A percentile compares a stretch with the other conserved stretches of the same genome.
phyloP scores from a whole-genome alignment of 2,113 vertebrate genomes.

The Zosterops hypoxanthus region DNA sequence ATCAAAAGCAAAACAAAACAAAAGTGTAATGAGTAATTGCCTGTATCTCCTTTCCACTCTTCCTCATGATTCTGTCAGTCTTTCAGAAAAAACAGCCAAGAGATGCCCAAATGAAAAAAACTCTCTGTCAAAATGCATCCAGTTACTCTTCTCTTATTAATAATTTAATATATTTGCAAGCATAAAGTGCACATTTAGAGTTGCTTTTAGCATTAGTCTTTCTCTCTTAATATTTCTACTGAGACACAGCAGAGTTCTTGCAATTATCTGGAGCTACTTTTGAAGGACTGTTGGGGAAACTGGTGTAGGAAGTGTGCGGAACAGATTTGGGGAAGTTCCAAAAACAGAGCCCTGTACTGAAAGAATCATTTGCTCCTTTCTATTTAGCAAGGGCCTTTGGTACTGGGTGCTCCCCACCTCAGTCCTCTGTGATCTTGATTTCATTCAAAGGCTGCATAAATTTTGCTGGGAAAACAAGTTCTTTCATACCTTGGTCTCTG shows the following conservation, averaged over 20 bases:
- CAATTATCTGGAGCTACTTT: not conserved
- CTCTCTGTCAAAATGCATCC: not conserved
- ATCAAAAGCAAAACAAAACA: not conserved
- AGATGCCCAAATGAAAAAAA: not conserved
- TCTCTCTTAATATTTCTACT: not conserved
- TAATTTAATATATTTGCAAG: not conserved
- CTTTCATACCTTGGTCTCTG: not conserved
- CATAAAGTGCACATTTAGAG: not conserved
- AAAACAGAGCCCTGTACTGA: not conserved
- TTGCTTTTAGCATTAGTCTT: not conserved
- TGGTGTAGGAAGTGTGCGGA: not conserved
- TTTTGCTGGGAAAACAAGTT: not conserved
- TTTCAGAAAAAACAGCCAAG: not conserved
- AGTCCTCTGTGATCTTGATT: not conserved
- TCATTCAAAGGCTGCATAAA: not conserved
- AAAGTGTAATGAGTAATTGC: not conserved
- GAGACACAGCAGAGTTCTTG: not conserved
- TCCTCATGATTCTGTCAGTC: not conserved
- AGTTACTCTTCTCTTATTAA: not conserved
- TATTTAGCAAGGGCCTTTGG: not conserved
- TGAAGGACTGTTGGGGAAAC: not conserved
- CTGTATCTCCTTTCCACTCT: not conserved
- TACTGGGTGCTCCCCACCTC: not conserved
- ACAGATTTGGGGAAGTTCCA: not conserved
- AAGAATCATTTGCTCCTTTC: not conserved